Conservation (phyloP, 1,140 invertebrate species). For the Stegodyphus mimosarum region DNA sequence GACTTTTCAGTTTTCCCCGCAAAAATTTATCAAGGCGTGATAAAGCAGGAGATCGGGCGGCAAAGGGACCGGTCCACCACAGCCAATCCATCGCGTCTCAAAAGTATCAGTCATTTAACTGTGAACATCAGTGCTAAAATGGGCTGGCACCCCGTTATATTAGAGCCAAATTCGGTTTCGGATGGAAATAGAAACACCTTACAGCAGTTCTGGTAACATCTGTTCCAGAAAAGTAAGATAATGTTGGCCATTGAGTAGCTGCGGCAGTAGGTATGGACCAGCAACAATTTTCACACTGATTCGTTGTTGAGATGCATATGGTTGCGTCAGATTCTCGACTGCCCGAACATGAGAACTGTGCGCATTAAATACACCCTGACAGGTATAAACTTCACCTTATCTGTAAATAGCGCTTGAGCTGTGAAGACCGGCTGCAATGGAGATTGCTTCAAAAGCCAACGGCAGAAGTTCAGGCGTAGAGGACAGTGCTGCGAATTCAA, state of each 20-base stretch:
- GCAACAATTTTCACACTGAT: not conserved
- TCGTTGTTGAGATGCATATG: not conserved
- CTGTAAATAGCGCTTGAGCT: conserved; percentile 1
- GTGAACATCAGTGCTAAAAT: conserved; percentile 1
- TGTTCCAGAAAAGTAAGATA: not conserved
- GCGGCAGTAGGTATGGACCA: not conserved
- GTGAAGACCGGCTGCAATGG: not conserved
- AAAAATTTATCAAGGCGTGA: not conserved
- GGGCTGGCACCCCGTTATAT: not conserved
- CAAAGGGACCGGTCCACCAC: conserved; percentile 1
- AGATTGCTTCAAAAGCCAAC: not conserved
- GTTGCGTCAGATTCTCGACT: not conserved
- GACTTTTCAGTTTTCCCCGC: not conserved
- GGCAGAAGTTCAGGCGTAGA: conserved; percentile 4
- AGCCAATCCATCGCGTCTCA: not conserved
- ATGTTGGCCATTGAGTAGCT: not conserved
- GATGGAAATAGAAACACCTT: not conserved
- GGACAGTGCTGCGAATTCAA: not conserved
- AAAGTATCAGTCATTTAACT: not conserved
- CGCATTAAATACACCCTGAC: not conserved
- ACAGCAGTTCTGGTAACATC: not conserved
- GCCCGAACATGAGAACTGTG: conserved; percentile 2
- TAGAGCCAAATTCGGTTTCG: not conserved
- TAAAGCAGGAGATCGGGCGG: not conserved
- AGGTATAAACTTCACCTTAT: not conserved